Evolutionary conservation across 2,888 invertebrate genomes (phyloP).

Genomic region (Bhutanitis thaidina): DNA sequence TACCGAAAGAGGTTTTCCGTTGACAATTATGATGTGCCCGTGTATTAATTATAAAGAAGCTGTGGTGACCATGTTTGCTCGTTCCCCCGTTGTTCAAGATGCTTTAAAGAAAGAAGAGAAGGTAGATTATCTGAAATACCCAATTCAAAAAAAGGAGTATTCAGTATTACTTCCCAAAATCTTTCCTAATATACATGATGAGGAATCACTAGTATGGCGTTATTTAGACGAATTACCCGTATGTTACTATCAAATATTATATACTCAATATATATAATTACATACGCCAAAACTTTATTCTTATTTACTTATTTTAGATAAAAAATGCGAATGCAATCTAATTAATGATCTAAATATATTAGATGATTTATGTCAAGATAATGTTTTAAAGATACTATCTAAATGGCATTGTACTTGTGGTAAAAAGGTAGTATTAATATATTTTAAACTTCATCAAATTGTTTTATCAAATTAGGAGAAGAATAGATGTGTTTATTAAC

Average conservation of each 20-base stretch:
- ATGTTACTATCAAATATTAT: constrained; percentile 11
- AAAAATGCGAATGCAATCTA: constrained; percentile 71
- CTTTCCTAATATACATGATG: constrained; percentile 51
- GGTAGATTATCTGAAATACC: constrained; percentile 45
- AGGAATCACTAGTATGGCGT: constrained; percentile 52
- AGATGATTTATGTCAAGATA: constrained; percentile 64
- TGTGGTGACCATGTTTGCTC: constrained; percentile 48
- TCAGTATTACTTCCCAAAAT: constrained; percentile 59
- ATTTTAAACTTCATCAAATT: no score
- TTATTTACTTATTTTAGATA: constrained; percentile 42
- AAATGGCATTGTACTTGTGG: constrained; percentile 71
- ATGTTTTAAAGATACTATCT: constrained; percentile 60
- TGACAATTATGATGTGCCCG: constrained; percentile 57
- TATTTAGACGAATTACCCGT: constrained; percentile 63
- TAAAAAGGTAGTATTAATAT: constrained; percentile 69
- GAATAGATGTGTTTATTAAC: no score
- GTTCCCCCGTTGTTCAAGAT: constrained; percentile 37
- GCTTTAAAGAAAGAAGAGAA: constrained; percentile 46
- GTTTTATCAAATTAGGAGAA: no score
- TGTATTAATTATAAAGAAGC: constrained; percentile 53
- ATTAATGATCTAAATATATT: constrained; percentile 56
- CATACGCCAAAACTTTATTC: no score
- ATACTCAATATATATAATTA: no score
- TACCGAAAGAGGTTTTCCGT: constrained; percentile 58
- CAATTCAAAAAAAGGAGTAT: constrained; percentile 49